Evolutionary conservation across 2,113 vertebrate genomes (phyloP).

Genomic region (Pitta sordida): DNA sequence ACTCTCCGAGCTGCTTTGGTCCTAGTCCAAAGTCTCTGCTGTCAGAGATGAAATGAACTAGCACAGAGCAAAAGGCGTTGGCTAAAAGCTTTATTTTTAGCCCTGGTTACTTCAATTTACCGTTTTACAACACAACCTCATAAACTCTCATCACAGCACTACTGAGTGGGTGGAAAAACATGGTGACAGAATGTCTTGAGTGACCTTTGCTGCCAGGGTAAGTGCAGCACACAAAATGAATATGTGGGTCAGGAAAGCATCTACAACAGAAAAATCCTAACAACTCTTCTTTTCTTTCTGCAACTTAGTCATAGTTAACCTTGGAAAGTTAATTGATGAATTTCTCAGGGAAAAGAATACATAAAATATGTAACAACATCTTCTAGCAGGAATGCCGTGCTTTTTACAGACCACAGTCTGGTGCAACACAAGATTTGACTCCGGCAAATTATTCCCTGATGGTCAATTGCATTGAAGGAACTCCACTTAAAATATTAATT

Average conservation of each 20-base stretch:
- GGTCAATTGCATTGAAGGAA: background rate
- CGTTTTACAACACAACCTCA: background rate
- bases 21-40: background rate
- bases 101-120: background rate
- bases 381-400: background rate
- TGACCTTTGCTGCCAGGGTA: background rate
- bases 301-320: background rate
- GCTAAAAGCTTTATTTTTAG: slow-evolving; percentile 5
- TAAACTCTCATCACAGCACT: background rate
- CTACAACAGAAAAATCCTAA: background rate
- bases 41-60: background rate
- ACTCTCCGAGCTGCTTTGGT: background rate
- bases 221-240: background rate
- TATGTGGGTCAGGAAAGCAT: background rate
- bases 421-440: background rate
- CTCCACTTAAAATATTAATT: background rate
- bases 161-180: background rate
- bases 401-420: background rate
- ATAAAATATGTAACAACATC: background rate
- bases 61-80: background rate
- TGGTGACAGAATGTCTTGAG: background rate
- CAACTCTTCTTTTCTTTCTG: background rate
- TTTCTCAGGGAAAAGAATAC: background rate
- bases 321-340: background rate
- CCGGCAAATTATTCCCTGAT: background rate